phyloP scores from a whole-genome alignment of 2,888 invertebrate genomes.

The Calameuta filiformis region DNA sequence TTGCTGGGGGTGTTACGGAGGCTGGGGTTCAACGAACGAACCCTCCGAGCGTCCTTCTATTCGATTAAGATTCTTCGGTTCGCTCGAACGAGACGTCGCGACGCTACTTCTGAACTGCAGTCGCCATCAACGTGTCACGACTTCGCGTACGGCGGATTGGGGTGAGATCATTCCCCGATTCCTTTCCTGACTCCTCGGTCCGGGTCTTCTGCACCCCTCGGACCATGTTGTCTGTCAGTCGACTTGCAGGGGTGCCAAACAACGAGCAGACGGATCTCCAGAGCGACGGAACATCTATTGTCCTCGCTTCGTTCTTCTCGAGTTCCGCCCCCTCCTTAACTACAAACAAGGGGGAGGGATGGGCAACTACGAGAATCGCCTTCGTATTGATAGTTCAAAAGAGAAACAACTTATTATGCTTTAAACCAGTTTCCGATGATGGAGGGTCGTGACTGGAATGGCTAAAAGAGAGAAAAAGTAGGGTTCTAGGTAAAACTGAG shows the following conservation, averaged over 20 bases:
- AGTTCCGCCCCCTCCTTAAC: too few relatives aligned
- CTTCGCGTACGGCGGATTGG: slow-evolving; percentile 33
- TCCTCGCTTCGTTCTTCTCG: not conserved
- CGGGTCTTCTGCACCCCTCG: slow-evolving; percentile 38
- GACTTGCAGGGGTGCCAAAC: slow-evolving; percentile 34
- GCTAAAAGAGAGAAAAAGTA: too few relatives aligned
- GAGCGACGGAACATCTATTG: not conserved
- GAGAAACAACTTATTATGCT: too few relatives aligned
- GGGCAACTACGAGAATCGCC: too few relatives aligned
- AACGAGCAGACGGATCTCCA: slow-evolving; percentile 22
- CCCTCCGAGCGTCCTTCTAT: slow-evolving; percentile 32
- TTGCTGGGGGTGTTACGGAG: not conserved
- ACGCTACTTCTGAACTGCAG: slow-evolving; percentile 7
- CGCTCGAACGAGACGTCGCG: slow-evolving; percentile 33
- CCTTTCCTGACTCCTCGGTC: slow-evolving; percentile 1
- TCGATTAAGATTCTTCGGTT: slow-evolving; percentile 39
- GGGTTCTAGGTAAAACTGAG: too few relatives aligned
- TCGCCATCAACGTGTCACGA: slow-evolving; percentile 36
- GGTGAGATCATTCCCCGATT: slow-evolving; percentile 27
- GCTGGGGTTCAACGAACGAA: not conserved
- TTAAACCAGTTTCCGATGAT: too few relatives aligned
- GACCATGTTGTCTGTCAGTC: slow-evolving; percentile 47
- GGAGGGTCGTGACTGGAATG: too few relatives aligned
- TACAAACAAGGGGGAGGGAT: too few relatives aligned
- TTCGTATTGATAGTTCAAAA: too few relatives aligned